These are phyloP conservation scores for Pseudochaenichthys georgianus DNA, from an alignment of 2,797 vertebrate genomes.

Conservation along the genomic window DNA sequence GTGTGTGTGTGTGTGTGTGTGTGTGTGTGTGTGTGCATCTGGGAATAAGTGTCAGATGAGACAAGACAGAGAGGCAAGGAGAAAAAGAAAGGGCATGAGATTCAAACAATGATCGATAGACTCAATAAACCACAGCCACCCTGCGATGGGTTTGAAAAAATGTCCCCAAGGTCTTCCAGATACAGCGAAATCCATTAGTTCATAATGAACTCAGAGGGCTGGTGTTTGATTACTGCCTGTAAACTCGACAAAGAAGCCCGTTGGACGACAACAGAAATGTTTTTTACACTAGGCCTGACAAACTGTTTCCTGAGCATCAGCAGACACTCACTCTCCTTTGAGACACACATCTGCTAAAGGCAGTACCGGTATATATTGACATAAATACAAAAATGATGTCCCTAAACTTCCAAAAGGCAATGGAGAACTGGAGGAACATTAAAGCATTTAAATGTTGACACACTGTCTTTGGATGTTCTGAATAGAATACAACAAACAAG, in stretches of 20 bases:
- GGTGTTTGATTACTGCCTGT: slow-evolving; percentile 50
- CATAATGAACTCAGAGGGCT: slow-evolving; percentile 66
- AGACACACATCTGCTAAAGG: slow-evolving; percentile 2
- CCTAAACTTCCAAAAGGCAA: slow-evolving; percentile 6
- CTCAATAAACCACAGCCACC: slow-evolving; percentile 78
- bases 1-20: slow-evolving; percentile 21
- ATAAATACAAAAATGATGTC: slow-evolving; percentile 3
- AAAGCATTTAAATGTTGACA: slow-evolving; percentile 16
- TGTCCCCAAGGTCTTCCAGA: slow-evolving; percentile 70
- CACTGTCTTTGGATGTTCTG: slow-evolving; percentile 5
- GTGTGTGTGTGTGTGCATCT: slow-evolving; percentile 34
- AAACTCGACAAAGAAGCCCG: slow-evolving; percentile 44
- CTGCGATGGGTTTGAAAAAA: slow-evolving; percentile 71
- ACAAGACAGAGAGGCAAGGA: slow-evolving; percentile 60
- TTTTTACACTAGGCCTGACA: slow-evolving; percentile 8
- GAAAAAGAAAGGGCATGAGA: slow-evolving; percentile 66
- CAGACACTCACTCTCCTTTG: slow-evolving; percentile 6
- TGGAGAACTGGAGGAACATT: slow-evolving; percentile 12
- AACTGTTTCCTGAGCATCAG: slow-evolving; percentile 18
- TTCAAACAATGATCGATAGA: slow-evolving; percentile 78
- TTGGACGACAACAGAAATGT: slow-evolving; percentile 7
- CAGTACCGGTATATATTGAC: background rate
- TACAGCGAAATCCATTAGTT: slow-evolving; percentile 71
- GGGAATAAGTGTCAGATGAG: slow-evolving; percentile 65
- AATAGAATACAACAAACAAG: slow-evolving; percentile 29